Conservation (phyloP, 2,113 vertebrate species). For the Dasyprocta punctata region DNA sequence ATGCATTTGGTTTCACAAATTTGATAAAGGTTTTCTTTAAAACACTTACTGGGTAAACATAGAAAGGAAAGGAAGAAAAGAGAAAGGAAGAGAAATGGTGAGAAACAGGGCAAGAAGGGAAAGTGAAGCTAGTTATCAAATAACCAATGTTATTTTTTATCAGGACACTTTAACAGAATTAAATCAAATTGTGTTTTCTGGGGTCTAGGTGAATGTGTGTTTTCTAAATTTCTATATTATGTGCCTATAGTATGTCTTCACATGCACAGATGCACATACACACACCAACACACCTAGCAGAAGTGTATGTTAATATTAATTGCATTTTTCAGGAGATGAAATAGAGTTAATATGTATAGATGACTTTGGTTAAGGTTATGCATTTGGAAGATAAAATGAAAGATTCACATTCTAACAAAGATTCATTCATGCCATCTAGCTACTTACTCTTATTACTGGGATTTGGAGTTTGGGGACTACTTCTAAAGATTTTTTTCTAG, state of each 20-base stretch:
- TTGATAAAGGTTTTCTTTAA: not conserved
- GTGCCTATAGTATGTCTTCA: not conserved
- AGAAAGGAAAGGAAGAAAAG: not conserved
- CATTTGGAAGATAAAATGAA: not conserved
- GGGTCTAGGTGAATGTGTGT: not conserved
- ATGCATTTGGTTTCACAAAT: not conserved
- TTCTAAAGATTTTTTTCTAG: not conserved
- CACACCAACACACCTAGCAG: not conserved
- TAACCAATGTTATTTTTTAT: not conserved
- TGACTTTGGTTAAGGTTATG: not conserved
- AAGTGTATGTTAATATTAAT: not conserved
- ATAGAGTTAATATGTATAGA: not conserved
- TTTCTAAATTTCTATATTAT: not conserved
- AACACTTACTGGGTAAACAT: not conserved
- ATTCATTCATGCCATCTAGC: not conserved
- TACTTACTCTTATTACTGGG: not conserved
- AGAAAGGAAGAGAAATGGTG: not conserved
- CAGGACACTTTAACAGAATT: not conserved
- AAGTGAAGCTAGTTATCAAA: not conserved
- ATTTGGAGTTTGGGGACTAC: not conserved
- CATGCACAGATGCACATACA: not conserved
- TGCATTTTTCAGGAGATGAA: not conserved
- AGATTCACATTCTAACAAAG: not conserved
- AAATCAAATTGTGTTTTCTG: not conserved
- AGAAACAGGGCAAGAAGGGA: not conserved